These are phyloP conservation scores for Myotis brandtii DNA, from an alignment of 2,113 vertebrate genomes.

Conservation along the genomic window DNA sequence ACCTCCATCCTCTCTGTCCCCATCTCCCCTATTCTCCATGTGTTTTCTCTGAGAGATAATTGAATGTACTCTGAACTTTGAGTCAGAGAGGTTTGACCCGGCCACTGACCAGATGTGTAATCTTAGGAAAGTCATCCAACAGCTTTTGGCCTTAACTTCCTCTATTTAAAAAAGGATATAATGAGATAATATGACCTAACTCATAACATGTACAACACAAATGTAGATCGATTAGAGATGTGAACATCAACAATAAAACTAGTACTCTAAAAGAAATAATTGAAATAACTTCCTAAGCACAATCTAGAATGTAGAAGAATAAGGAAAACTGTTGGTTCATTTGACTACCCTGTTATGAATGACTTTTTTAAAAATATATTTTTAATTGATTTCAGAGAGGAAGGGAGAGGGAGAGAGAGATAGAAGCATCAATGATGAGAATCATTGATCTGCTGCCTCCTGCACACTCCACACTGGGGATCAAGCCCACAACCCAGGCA, in stretches of 20 bases:
- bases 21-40: rapidly evolving
- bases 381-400: too few relatives aligned
- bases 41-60: not conserved
- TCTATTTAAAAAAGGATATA: not conserved
- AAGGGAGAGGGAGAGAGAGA: too few relatives aligned
- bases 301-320: not conserved
- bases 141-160: not conserved
- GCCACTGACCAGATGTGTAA: not conserved
- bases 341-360: not conserved
- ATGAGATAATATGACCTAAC: not conserved
- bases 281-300: not conserved
- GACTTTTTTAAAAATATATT: too few relatives aligned
- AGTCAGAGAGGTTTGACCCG: not conserved
- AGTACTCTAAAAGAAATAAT: not conserved
- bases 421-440: too few relatives aligned
- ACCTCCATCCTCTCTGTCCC: rapidly evolving
- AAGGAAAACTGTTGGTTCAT: not conserved
- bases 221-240: not conserved
- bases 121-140: not conserved
- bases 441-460: too few relatives aligned
- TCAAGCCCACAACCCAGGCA: too few relatives aligned
- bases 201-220: not conserved
- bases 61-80: not conserved
- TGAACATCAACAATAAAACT: not conserved
- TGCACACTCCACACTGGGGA: too few relatives aligned